These are phyloP conservation scores for Drosophila ezoana DNA, from an alignment of 2,888 invertebrate species.

Conservation along the genomic window DNA sequence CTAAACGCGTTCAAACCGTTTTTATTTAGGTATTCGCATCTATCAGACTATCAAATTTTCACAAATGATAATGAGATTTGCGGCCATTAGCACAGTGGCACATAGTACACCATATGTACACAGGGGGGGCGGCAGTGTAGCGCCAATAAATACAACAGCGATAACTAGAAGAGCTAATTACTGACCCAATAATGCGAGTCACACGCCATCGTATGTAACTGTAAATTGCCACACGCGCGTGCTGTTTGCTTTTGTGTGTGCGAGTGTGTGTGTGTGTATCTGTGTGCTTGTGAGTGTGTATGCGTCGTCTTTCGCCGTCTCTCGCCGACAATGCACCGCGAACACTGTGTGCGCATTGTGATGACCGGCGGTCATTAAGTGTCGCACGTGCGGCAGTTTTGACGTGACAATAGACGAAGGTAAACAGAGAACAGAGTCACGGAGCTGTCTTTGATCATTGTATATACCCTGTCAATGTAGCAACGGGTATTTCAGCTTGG, in stretches of 20 bases:
- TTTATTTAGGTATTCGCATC: background rate
- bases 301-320: constrained; percentile 18
- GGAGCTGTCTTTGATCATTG: constrained; percentile 5
- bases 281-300: constrained; percentile 1
- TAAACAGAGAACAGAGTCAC: background rate
- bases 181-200: constrained; percentile 69
- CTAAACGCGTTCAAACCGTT: background rate
- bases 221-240: constrained; percentile 65
- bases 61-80: background rate
- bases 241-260: constrained; percentile 27
- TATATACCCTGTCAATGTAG: constrained; percentile 12
- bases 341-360: constrained; percentile 15
- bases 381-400: constrained; percentile 52
- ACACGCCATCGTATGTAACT: constrained; percentile 60
- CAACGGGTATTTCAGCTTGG: background rate
- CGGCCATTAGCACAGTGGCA: constrained; percentile 1
- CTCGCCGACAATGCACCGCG: background rate
- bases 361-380: constrained; percentile 41
- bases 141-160: constrained; percentile 15
- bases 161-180: constrained; percentile 56
- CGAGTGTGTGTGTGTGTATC: constrained; percentile 8
- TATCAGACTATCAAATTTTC: background rate
- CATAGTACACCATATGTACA: background rate
- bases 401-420: constrained; percentile 24
- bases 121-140: constrained; percentile 2